Percentiles rank a stretch among this genome's conserved stretches.
Conservation (phyloP, 64 coral and sea anemone species). For the Stichodactyla helianthus region DNA sequence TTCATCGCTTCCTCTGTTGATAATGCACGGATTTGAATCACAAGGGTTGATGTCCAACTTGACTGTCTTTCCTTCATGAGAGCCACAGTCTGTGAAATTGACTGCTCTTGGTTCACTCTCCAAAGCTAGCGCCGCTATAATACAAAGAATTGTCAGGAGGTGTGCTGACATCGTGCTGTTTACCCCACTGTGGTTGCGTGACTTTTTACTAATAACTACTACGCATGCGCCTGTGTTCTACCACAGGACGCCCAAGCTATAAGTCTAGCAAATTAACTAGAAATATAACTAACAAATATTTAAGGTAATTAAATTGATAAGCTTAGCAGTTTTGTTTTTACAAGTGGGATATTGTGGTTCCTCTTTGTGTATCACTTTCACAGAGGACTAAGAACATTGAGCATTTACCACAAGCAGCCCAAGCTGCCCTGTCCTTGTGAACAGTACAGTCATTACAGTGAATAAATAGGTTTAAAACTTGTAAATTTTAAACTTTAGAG, state of each 20-base stretch:
- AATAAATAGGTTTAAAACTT: too few relatives aligned
- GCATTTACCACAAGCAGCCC: too few relatives aligned
- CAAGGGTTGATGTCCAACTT: conserved; percentile 8
- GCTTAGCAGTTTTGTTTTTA: too few relatives aligned
- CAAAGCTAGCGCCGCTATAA: neutral
- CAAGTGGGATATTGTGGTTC: too few relatives aligned
- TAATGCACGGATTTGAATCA: conserved; percentile 8
- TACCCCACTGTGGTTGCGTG: neutral
- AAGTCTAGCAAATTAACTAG: too few relatives aligned
- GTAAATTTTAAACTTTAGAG: too few relatives aligned
- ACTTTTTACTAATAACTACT: neutral
- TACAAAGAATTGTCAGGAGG: neutral
- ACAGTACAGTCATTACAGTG: too few relatives aligned
- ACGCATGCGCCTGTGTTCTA: neutral
- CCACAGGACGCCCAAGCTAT: neutral
- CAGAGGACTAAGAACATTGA: too few relatives aligned
- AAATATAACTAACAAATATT: too few relatives aligned
- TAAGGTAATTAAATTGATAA: too few relatives aligned
- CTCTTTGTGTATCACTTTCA: too few relatives aligned
- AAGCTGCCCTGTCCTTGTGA: too few relatives aligned
- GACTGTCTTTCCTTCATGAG: neutral
- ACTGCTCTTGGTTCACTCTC: neutral
- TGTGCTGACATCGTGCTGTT: neutral
- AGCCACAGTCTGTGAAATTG: conserved; percentile 31
- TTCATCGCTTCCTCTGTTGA: conserved; percentile 3